phyloP scores from a whole-genome alignment of 2,797 vertebrate species.

The Macropus fuliginosus region DNA sequence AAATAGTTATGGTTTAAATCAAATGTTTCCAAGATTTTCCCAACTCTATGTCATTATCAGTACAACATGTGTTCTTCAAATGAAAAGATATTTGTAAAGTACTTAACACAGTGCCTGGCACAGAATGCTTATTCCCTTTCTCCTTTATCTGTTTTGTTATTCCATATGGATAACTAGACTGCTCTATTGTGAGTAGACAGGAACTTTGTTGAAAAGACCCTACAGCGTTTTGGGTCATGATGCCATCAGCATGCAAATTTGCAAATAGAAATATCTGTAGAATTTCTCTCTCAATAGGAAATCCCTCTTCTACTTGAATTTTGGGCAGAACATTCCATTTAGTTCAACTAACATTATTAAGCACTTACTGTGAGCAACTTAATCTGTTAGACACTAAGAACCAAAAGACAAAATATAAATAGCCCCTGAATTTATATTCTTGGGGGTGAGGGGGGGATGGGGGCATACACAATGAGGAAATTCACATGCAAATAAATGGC shows the following conservation, averaged over 20 bases:
- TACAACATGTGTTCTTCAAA: background rate
- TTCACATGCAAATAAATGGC: background rate
- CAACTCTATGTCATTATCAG: background rate
- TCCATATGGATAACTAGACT: background rate
- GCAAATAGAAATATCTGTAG: background rate
- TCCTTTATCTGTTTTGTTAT: background rate
- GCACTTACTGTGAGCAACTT: background rate
- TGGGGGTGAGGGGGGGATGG: rapidly evolving
- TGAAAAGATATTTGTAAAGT: background rate
- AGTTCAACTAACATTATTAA: background rate
- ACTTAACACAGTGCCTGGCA: background rate
- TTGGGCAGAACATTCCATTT: background rate
- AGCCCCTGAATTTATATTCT: background rate
- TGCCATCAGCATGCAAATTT: background rate
- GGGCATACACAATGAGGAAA: background rate
- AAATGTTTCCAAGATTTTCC: background rate
- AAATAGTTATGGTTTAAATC: background rate
- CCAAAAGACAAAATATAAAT: background rate
- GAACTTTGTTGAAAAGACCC: background rate
- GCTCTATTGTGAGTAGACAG: background rate
- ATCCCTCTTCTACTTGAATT: background rate
- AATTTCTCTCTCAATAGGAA: background rate
- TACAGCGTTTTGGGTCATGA: background rate
- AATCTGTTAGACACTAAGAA: background rate
- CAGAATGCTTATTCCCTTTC: background rate